Conservation (phyloP, 2,113 vertebrate genomes). For the Chaetorhynchus papuensis region DNA sequence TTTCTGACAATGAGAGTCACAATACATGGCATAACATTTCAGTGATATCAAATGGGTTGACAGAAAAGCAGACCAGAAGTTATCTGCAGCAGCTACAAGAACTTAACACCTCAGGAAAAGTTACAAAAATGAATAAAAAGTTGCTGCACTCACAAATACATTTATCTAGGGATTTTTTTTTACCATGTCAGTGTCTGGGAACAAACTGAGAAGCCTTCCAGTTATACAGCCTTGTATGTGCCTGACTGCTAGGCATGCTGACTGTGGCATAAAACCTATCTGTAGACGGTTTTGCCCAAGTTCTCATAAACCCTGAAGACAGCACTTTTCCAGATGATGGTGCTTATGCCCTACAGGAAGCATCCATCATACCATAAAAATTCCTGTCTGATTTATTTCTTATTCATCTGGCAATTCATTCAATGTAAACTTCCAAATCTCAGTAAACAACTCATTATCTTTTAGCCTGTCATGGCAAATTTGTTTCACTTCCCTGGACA, state of each 20-base stretch:
- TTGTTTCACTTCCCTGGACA: not conserved
- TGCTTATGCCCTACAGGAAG: not conserved
- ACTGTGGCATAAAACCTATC: not conserved
- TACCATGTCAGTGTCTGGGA: not conserved
- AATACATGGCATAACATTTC: not conserved
- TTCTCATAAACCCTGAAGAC: not conserved
- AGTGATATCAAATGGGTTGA: not conserved
- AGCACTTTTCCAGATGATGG: not conserved
- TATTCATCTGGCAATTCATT: conserved; percentile 8
- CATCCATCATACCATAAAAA: not conserved
- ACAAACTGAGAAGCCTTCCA: not conserved
- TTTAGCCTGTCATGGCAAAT: not conserved
- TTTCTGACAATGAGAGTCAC: not conserved
- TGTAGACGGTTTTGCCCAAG: not conserved
- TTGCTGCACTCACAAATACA: not conserved
- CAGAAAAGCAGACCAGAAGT: not conserved
- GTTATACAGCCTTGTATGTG: not conserved
- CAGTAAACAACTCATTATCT: not conserved
- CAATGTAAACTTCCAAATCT: not conserved
- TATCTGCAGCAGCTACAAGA: not conserved
- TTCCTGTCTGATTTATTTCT: not conserved
- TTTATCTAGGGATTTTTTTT: not conserved
- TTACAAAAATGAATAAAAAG: not conserved
- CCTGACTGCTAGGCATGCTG: not conserved
- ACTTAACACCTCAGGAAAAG: not conserved